Base-by-base conservation (phyloP, 2,888 invertebrate species). In the Sesamia inferens region DNA sequence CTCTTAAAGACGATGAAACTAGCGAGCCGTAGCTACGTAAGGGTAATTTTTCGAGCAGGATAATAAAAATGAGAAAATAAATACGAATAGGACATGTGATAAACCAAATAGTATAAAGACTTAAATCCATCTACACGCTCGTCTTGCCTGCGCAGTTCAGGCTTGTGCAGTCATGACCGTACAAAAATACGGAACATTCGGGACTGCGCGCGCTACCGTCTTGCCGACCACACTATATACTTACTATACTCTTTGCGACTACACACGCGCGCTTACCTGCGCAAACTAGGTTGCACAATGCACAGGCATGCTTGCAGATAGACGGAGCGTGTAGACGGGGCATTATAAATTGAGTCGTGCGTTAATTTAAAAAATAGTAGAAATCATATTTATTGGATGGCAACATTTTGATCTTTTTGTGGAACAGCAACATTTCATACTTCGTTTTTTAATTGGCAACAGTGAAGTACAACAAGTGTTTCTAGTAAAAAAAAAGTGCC, bases 301-400 rank as follows among this genome's bases (percentile, higher is more conserved):
- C n/a, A n/a, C n/a, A n/a, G n/a, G n/a, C n/a, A n/a, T n/a, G n/a
- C n/a, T n/a, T n/a, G n/a, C n/a, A n/a, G n/a, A n/a, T n/a, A n/a
- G n/a, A n/a, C n/a, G n/a, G n/a, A n/a, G n/a, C n/a, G n/a, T n/a
- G n/a, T n/a, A n/a, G n/a, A n/a, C n/a, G n/a, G n/a, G n/a, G n/a
- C n/a, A n/a, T n/a, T 31, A 31, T 31, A 31, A 31, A 31, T 31
- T 31, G 31, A 10, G 19, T 58, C 61, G n/a, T n/a, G n/a, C n/a
- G 78, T 75, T 78, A 69, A 44, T 73, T 69, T 16, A 72, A 78
- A 71, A 63, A 24, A 14, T 74, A 47, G 76, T 79, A 79, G 70
- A 62, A 71, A 14, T 61, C 24, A 0, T 13, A 14, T 51, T 59
- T 16, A 22, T 8, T 10, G 10, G 0, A 0, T 51, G 69, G 58